These are phyloP conservation scores for Dermatemys mawii DNA, from an alignment of 2,113 vertebrate genomes.

Conservation along the genomic window DNA sequence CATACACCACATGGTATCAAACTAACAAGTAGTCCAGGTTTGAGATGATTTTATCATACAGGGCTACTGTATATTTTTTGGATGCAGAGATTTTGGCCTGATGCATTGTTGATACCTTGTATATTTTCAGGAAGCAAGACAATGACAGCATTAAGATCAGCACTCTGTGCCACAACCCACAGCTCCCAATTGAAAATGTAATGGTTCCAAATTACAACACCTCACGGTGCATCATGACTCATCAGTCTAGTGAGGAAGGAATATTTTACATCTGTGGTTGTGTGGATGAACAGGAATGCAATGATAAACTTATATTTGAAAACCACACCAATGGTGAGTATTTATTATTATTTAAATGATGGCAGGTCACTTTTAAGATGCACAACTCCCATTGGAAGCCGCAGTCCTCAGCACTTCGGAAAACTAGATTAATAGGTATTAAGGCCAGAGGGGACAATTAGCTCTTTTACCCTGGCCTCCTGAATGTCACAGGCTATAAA, in stretches of 20 bases:
- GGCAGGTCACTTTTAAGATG: rapidly evolving
- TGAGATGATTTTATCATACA: background rate
- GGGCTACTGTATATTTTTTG: background rate
- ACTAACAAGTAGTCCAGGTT: rapidly evolving
- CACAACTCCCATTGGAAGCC: background rate
- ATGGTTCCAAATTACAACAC: conserved; percentile 85
- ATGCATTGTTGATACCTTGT: rapidly evolving
- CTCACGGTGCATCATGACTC: conserved; percentile 83
- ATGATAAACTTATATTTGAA: conserved; percentile 88
- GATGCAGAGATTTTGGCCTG: background rate
- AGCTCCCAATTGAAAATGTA: conserved; percentile 82
- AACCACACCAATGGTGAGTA: conserved; percentile 83
- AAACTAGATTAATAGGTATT: background rate
- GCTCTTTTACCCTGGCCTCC: background rate
- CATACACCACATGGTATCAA: background rate
- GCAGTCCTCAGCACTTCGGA: background rate
- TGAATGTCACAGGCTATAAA: background rate
- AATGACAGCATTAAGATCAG: conserved; percentile 86
- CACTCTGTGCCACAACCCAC: conserved; percentile 86
- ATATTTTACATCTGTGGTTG: conserved; percentile 86
- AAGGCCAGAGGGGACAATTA: background rate
- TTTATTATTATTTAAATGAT: background rate
- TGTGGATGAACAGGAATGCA: conserved; percentile 86
- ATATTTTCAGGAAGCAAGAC: conserved; percentile 79
- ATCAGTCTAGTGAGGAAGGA: conserved; percentile 72